Evolutionary conservation across 1,140 invertebrate genomes (phyloP).

Genomic region (Plodia interpunctella): DNA sequence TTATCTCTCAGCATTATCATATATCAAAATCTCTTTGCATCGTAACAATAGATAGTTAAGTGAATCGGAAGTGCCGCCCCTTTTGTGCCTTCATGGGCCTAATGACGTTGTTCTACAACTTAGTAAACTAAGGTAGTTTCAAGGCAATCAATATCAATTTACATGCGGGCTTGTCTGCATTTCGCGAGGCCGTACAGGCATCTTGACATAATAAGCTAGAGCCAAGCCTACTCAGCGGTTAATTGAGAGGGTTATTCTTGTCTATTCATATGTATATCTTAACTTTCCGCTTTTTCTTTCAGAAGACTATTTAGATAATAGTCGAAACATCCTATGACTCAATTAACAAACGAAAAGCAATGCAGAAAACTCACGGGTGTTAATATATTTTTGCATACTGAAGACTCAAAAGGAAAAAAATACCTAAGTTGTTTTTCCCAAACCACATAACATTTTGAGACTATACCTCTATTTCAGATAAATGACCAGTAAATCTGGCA

Average conservation of each 20-base stretch:
- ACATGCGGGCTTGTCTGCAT: not conserved
- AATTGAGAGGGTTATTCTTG: not conserved
- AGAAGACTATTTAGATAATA: no score
- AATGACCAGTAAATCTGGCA: slow-evolving; percentile 5
- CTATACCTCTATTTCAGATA: not conserved
- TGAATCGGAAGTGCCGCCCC: not conserved
- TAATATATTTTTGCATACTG: no score
- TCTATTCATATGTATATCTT: no score
- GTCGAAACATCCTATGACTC: no score
- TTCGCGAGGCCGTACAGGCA: not conserved
- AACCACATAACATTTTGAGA: not conserved
- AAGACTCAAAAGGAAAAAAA: no score
- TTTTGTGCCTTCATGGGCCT: not conserved
- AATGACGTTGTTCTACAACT: slow-evolving; percentile 7
- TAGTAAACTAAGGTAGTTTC: not conserved
- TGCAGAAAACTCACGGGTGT: no score
- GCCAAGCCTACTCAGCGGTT: not conserved
- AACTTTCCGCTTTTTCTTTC: no score
- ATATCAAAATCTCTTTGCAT: not conserved
- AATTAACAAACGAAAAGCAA: no score
- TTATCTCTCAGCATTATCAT: not conserved
- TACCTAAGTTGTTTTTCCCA: not conserved
- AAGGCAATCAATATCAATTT: slow-evolving; percentile 4
- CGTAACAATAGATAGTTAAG: not conserved
- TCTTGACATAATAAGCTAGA: not conserved